Conservation (phyloP, 92 coral and sea anemone species). For the Phenganax subtilis region DNA sequence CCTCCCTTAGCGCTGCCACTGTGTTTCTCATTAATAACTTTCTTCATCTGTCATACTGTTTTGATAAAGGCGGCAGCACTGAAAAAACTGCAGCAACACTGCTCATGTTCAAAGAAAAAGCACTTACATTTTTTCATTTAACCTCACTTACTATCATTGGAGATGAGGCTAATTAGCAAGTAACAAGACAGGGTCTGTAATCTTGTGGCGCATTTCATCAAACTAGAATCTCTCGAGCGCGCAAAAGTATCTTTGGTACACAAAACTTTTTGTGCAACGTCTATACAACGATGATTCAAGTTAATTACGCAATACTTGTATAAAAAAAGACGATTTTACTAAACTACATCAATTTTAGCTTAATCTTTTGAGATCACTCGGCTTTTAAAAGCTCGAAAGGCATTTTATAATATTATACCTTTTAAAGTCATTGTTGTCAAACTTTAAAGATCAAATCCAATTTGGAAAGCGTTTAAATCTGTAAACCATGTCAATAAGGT, state of each 20-base stretch:
- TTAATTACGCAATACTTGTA: background rate
- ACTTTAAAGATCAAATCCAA: too few relatives aligned
- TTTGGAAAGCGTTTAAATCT: too few relatives aligned
- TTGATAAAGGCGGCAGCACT: too few relatives aligned
- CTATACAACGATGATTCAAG: background rate
- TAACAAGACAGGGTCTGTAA: conserved; percentile 21
- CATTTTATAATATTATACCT: too few relatives aligned
- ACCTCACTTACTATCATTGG: background rate
- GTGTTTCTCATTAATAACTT: background rate
- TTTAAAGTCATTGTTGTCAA: too few relatives aligned
- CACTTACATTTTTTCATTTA: background rate
- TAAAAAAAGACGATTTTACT: too few relatives aligned
- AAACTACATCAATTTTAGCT: too few relatives aligned
- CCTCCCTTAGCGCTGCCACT: too few relatives aligned
- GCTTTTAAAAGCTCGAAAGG: too few relatives aligned
- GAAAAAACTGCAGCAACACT: too few relatives aligned
- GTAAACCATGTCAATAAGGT: too few relatives aligned
- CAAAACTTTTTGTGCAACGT: background rate
- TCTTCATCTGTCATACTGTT: background rate
- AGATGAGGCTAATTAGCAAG: conserved; percentile 5
- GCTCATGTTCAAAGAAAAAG: background rate
- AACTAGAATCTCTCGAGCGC: background rate
- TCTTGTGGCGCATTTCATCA: conserved; percentile 7
- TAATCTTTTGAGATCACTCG: too few relatives aligned
- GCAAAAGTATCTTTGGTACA: background rate